phyloP scores from a whole-genome alignment of 2,113 vertebrate genomes.

The Pipra filicauda region DNA sequence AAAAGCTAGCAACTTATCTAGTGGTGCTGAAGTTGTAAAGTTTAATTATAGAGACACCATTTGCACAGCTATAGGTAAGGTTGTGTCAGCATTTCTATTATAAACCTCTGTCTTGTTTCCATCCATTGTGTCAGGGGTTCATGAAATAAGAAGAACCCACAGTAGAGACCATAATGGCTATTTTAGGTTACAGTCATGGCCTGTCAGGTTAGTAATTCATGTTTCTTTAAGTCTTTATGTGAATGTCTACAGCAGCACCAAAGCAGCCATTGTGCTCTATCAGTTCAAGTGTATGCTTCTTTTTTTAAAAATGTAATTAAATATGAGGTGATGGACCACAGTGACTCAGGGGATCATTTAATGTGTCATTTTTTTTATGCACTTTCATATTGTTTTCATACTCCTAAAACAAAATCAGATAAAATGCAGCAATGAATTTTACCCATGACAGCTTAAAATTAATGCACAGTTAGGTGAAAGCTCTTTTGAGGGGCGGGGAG shows the following conservation, averaged over 20 bases:
- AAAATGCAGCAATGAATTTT: not conserved
- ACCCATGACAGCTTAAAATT: not conserved
- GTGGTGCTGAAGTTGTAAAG: constrained; percentile 53
- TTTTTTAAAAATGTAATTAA: constrained; percentile 25
- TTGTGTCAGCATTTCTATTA: constrained; percentile 67
- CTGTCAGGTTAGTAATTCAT: not conserved
- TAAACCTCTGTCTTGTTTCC: constrained; percentile 24
- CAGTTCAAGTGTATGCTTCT: not conserved
- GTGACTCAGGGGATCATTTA: not conserved
- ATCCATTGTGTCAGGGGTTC: not conserved
- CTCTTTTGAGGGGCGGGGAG: accelerated
- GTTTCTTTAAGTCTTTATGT: not conserved
- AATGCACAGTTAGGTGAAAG: not conserved
- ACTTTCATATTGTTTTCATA: not conserved
- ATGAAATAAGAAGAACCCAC: constrained; percentile 6
- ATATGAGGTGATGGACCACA: not conserved
- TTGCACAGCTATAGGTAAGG: constrained; percentile 55
- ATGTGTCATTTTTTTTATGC: not conserved
- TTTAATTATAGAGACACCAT: constrained; percentile 59
- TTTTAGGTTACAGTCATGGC: not conserved
- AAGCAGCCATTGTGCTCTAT: not conserved
- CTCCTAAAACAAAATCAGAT: not conserved
- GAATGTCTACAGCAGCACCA: not conserved
- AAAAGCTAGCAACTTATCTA: constrained; percentile 63
- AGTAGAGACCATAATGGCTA: not conserved